phyloP scores from a whole-genome alignment of 1,140 invertebrate species.

The Ceratina japonica region DNA sequence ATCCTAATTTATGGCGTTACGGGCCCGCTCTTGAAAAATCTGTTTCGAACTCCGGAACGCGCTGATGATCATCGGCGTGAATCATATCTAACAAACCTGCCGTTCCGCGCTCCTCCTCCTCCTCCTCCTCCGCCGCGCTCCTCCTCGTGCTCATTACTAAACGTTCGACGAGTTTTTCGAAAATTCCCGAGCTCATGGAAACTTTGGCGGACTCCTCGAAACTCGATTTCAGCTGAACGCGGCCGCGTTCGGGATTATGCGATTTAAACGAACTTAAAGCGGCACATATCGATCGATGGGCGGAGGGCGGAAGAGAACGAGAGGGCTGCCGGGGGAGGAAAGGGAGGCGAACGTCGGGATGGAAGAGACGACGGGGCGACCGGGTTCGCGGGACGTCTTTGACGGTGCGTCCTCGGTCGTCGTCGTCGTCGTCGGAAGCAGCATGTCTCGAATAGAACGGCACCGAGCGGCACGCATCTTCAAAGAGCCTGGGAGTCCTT shows the following conservation, averaged over 20 bases:
- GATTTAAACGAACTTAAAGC: slow-evolving; percentile 53
- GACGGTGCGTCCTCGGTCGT: slow-evolving; percentile 28
- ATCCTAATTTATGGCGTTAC: no score
- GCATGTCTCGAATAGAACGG: slow-evolving; percentile 42
- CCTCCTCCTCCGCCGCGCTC: neutral
- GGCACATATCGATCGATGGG: slow-evolving; percentile 33
- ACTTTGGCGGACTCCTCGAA: neutral
- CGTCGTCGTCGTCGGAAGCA: slow-evolving; percentile 39
- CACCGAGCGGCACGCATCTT: slow-evolving; percentile 29
- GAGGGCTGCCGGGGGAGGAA: neutral
- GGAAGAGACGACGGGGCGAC: slow-evolving; percentile 18
- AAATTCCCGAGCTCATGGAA: neutral
- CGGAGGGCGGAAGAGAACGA: neutral
- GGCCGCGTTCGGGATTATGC: slow-evolving; percentile 32
- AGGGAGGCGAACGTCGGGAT: neutral
- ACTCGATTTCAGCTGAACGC: slow-evolving; percentile 22
- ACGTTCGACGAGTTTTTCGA: neutral
- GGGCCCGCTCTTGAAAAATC: no score
- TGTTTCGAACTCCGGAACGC: no score
- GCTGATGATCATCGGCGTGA: no score
- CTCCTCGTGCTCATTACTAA: no score
- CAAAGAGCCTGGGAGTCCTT: slow-evolving; percentile 42
- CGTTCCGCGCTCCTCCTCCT: neutral
- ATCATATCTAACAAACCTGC: no score
- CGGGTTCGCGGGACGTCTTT: slow-evolving; percentile 44